Evolutionary conservation across 1,140 invertebrate species (phyloP), one percentile per base, ranked within the genome.

Genomic region (Solen grandis): DNA sequence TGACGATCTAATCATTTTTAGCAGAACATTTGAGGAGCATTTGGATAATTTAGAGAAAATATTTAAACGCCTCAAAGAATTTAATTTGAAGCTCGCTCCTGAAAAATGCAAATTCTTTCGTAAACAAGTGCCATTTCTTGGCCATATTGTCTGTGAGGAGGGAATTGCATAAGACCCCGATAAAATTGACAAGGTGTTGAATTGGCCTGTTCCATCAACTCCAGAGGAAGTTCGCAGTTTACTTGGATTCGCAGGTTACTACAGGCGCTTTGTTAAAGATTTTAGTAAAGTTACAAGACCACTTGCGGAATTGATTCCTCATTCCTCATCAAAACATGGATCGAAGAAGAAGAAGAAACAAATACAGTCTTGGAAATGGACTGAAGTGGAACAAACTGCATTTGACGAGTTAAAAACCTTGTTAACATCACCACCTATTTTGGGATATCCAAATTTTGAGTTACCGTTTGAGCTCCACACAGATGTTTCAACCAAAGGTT

Each of bases 91-190:
- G 25, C 82, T 29, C 60, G 14, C 57, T 16, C 57, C 57, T 16
- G 57, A 60, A 60, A 60, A 60, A 27, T 60, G 57, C 27, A 16
- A 16, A 14, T 60, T 60, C 25, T 16, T 14, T 25, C 57, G 27
- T 10, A 27, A 13, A 10, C 13, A 60, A 27, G 57, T 60, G 27
- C 13, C 13, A 16, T 60, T 60, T 60, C 57, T 60, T 25, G 88
- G 89, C 13, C 86, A 85, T 46, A 36, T 33, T 2, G 59, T 85
- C 0, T 74, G 81, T 25, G 54, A 16, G 5, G 59, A 77, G 16
- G 84, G 78, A 19, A 78, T 93, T 25, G 69, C n/a, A n/a, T n/a
- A n/a, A n/a, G 16, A 60, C 27, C 57, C 16, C 10, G 16, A 60
- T 10, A 60, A 16, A 10, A 25, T 60, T 10, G 8, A 19, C 10